Evolutionary conservation across 2,797 vertebrate species (phyloP).

Genomic region (Chloroceryle inda): DNA sequence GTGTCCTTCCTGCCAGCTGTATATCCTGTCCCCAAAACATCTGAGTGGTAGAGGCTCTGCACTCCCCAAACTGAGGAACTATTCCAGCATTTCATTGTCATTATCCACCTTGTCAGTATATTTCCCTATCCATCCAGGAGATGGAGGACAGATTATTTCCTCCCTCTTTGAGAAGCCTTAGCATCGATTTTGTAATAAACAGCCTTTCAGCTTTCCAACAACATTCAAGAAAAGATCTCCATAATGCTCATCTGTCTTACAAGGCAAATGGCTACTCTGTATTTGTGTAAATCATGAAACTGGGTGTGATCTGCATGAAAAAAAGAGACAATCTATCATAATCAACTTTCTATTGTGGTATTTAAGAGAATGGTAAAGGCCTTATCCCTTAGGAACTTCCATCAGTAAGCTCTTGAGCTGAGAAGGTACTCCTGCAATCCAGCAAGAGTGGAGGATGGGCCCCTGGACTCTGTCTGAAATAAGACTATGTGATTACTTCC

Average conservation of each 20-base stretch:
- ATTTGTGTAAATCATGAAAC: constrained; percentile 11
- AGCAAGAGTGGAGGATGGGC: neutral
- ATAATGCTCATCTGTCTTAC: neutral
- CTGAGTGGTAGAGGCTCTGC: neutral
- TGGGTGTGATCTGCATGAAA: neutral
- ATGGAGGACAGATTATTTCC: neutral
- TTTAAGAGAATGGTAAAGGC: neutral
- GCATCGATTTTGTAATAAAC: neutral
- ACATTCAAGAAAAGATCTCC: neutral
- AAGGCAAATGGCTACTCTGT: neutral
- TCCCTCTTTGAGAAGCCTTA: neutral
- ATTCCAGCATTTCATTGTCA: neutral
- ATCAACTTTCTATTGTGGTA: neutral
- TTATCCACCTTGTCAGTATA: neutral
- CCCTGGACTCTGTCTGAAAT: neutral
- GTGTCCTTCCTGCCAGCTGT: neutral
- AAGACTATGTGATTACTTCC: neutral
- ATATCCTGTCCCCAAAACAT: neutral
- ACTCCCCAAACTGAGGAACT: neutral
- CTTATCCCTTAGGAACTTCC: neutral
- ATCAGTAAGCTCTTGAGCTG: neutral
- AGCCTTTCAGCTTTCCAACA: constrained; percentile 17
- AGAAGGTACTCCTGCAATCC: neutral
- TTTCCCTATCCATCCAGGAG: neutral
- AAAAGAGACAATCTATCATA: neutral